A percentile compares a stretch with the other conserved stretches of the same genome.
These are phyloP conservation scores for Catajapyx aquilonaris DNA, from an alignment of 1,140 invertebrate genomes.

Conservation along the genomic window DNA sequence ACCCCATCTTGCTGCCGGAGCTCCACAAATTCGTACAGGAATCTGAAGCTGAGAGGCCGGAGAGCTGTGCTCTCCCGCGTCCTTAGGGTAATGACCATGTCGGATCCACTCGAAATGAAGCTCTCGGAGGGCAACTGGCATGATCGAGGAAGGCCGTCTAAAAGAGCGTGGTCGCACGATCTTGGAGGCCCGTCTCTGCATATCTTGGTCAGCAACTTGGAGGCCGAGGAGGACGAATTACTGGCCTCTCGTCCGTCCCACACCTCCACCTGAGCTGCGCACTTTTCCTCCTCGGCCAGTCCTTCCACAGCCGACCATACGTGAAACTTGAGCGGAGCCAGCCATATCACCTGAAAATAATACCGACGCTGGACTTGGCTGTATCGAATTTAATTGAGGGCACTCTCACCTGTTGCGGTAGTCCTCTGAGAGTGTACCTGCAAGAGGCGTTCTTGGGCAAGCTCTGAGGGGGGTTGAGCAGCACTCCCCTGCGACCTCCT, in stretches of 20 bases:
- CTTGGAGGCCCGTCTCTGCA: constrained; percentile 52
- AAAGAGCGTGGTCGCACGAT: constrained; percentile 50
- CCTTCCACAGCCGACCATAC: constrained; percentile 23
- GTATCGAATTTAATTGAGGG: too few relatives aligned
- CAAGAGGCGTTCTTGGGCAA: constrained; percentile 67
- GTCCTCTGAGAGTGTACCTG: constrained; percentile 59
- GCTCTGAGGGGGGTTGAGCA: constrained; percentile 59
- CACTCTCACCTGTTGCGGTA: too few relatives aligned
- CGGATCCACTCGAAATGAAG: constrained; percentile 56
- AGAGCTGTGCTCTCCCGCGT: constrained; percentile 62
- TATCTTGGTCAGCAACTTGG: constrained; percentile 42
- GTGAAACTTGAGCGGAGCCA: constrained; percentile 70
- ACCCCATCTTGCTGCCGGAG: constrained; percentile 60
- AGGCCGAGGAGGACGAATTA: not conserved
- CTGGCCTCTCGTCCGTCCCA: constrained; percentile 40
- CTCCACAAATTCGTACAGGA: constrained; percentile 77
- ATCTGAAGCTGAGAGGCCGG: constrained; percentile 57
- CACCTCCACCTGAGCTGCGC: constrained; percentile 53
- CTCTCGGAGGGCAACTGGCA: constrained; percentile 50
- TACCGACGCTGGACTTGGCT: too few relatives aligned
- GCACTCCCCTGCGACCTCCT: constrained; percentile 35
- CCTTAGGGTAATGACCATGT: constrained; percentile 53
- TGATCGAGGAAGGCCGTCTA: constrained; percentile 20
- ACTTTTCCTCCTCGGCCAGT: constrained; percentile 34
- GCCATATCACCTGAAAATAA: constrained; percentile 46